Conservation (phyloP, 1,140 invertebrate genomes). For the Bursaphelenchus mucronatus region DNA sequence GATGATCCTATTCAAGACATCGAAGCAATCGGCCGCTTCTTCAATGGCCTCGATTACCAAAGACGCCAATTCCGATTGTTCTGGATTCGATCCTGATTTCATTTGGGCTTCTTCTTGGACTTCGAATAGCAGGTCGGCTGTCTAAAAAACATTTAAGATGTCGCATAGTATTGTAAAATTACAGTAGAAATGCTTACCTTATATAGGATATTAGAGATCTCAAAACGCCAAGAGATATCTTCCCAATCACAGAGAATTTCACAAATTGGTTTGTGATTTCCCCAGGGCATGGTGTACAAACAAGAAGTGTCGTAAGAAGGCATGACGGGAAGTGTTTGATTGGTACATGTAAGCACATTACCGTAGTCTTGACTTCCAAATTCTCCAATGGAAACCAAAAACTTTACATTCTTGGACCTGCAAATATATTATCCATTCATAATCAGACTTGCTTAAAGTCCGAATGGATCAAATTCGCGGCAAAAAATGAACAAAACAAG, state of each 20-base stretch:
- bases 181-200: slow-evolving; percentile 7
- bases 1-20: slow-evolving; percentile 6
- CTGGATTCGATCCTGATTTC: slow-evolving; percentile 15
- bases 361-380: slow-evolving; percentile 36
- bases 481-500: slow-evolving; percentile 45
- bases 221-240: slow-evolving; percentile 38
- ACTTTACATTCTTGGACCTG: slow-evolving; percentile 40
- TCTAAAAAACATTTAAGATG: slow-evolving; percentile 3
- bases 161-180: no score
- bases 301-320: slow-evolving; percentile 39
- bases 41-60: slow-evolving; percentile 30
- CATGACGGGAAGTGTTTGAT: slow-evolving; percentile 47
- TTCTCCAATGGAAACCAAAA: slow-evolving; percentile 47
- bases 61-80: slow-evolving; percentile 30
- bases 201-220: slow-evolving; percentile 39
- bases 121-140: slow-evolving; percentile 24
- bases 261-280: slow-evolving; percentile 53
- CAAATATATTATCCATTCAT: slow-evolving; percentile 18
- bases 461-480: slow-evolving; percentile 46
- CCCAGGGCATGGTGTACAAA: slow-evolving; percentile 54
- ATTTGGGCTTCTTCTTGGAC: slow-evolving; percentile 25
- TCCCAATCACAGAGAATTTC: slow-evolving; percentile 40
- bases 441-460: slow-evolving; percentile 39
- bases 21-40: slow-evolving; percentile 27
- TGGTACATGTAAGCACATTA: slow-evolving; percentile 36